phyloP scores from a whole-genome alignment of 2,888 invertebrate genomes.

The Noctua pronuba region DNA sequence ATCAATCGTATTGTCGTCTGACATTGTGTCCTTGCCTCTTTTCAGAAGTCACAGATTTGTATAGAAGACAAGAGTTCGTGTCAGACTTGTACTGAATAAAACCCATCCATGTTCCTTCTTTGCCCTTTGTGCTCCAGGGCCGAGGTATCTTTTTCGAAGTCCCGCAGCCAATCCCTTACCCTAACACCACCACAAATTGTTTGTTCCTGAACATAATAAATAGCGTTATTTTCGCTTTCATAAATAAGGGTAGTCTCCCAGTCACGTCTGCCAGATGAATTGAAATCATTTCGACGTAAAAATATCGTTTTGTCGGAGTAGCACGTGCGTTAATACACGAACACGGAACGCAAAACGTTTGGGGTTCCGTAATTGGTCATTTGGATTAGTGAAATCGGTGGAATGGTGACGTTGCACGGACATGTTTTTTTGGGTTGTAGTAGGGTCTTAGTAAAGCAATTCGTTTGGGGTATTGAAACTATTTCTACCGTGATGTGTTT shows the following conservation, averaged over 20 bases:
- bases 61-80: too few species aligned
- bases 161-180: too few species aligned
- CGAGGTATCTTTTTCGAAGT: too few species aligned
- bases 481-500: too few species aligned
- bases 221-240: conserved; percentile 47
- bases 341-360: conserved; percentile 36
- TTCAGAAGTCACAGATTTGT: too few species aligned
- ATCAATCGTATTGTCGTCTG: too few species aligned
- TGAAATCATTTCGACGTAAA: conserved; percentile 54
- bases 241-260: conserved; percentile 41
- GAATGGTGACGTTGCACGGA: not conserved
- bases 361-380: conserved; percentile 37
- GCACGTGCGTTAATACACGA: conserved; percentile 54
- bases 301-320: conserved; percentile 49
- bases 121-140: too few species aligned
- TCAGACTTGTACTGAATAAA: too few species aligned
- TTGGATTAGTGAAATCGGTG: conserved; percentile 25
- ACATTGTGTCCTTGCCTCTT: too few species aligned
- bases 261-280: conserved; percentile 58
- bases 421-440: not conserved
- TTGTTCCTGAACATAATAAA: conserved; percentile 48
- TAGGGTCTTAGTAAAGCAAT: not conserved
- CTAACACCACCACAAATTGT: not conserved
- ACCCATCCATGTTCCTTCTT: too few species aligned
- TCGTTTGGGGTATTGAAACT: not conserved